These are phyloP conservation scores for Eulemur rubriventer DNA, from an alignment of 2,797 vertebrate genomes.

Conservation along the genomic window DNA sequence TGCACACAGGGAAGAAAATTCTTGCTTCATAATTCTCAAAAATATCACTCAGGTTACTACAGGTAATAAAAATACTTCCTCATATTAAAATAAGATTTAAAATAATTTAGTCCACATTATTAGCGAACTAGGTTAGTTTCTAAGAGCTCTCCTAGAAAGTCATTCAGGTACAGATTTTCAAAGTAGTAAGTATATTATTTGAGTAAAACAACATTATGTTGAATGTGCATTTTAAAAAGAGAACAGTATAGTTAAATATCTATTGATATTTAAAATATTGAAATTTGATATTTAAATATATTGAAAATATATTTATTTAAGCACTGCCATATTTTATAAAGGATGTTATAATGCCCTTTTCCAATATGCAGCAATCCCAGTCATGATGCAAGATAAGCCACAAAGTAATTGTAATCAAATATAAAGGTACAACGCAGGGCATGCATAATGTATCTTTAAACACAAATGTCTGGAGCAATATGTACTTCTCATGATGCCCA, in stretches of 20 bases:
- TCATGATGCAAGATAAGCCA: not conserved
- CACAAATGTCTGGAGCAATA: not conserved
- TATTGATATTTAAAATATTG: too few species aligned
- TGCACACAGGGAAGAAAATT: not conserved
- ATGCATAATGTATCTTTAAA: not conserved
- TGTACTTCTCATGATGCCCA: not conserved
- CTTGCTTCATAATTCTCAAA: not conserved
- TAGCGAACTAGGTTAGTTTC: not conserved
- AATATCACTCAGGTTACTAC: not conserved
- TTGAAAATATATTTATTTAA: slow-evolving; percentile 41
- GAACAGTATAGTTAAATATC: not conserved
- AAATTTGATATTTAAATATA: too few species aligned
- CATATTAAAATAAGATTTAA: slow-evolving; percentile 19
- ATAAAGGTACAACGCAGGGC: not conserved
- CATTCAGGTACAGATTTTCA: slow-evolving; percentile 6
- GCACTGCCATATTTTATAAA: slow-evolving; percentile 2
- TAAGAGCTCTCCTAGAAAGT: not conserved
- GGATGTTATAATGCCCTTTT: not conserved
- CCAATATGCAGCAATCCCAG: slow-evolving; percentile 10
- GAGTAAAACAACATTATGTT: not conserved
- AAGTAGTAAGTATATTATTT: not conserved
- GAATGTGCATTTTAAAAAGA: not conserved
- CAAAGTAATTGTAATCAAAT: not conserved
- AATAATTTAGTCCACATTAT: not conserved
- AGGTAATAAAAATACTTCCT: not conserved